Base-by-base conservation (phyloP, 2,888 invertebrate species). In the Allolobophora icterica region DNA sequence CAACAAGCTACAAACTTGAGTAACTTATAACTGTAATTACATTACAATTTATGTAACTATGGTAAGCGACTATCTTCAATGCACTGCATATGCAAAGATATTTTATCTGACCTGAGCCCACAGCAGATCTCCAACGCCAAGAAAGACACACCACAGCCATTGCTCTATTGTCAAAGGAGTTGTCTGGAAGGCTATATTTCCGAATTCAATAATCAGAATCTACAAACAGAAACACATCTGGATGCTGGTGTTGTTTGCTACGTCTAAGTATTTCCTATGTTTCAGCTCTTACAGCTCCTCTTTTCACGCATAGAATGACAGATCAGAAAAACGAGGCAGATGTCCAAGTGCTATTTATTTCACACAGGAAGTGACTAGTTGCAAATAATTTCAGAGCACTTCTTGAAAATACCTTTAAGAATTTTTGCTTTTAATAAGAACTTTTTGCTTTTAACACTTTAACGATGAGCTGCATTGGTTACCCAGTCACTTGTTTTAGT, bases 81-180 rank as follows among this genome's bases (percentile, higher is more conserved):
- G 21, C 21, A 24, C 52, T n/a, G n/a, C 71, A 71, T 17, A 71
- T 71, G 30, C 71, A 30, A 71, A 52, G 52, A 52, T n/a, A 4
- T 52, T 52, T 52, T 52, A 24, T 45, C 87, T 42, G 93, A 95
- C 95, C 95, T 95, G 95, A 93, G 99, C 99, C 99, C 99, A 99
- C 93, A 99, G 96, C 93, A 99, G 97, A 93, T 98, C 98, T 94
- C 99, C 99, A 94, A 98, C 96, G 93, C 99, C 99, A 96, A 99
- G 98, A 96, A 99, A 98, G 95, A 99, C 96, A 96, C 99, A 99
- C 98, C 99, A 99, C 95, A 99, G 96, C 99, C 99, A 99, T 96
- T 99, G 99, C 95, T 99, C 99, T 95, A 98, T 95, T 94, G 97
- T 97, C 93, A 99, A 97, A 90, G 97, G 97, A 95, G 97, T 97